Conservation (phyloP, 1,140 invertebrate species). For the Eumeta japonica region DNA sequence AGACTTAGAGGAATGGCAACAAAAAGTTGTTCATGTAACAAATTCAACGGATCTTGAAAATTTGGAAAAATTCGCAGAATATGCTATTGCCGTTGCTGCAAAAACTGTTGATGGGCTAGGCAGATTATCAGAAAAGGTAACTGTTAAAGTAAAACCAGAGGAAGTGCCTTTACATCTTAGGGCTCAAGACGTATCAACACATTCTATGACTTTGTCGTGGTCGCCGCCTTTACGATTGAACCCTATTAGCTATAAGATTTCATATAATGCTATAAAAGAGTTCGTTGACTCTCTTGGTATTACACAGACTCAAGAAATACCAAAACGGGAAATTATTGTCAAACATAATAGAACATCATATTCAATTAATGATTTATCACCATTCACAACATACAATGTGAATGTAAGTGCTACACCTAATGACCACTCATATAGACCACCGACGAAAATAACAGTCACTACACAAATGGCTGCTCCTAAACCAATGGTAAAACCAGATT, state of each 20-base stretch:
- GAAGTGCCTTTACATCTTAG: conserved; percentile 86
- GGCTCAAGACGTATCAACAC: conserved; percentile 84
- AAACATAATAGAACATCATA: conserved; percentile 68
- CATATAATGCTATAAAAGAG: conserved; percentile 90
- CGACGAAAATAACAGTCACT: conserved; percentile 91
- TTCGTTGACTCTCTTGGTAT: conserved; percentile 93
- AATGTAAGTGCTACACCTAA: conserved; percentile 88
- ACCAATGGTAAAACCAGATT: conserved; percentile 92
- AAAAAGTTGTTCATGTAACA: conserved; percentile 80
- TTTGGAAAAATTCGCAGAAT: conserved; percentile 87
- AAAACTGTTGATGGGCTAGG: conserved; percentile 72
- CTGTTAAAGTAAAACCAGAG: conserved; percentile 86
- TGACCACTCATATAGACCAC: conserved; percentile 81
- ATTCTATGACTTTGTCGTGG: conserved; percentile 90
- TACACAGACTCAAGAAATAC: conserved; percentile 83
- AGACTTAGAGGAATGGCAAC: conserved; percentile 88
- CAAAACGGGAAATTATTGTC: conserved; percentile 69
- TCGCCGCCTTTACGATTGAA: conserved; percentile 86
- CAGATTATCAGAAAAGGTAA: conserved; percentile 74
- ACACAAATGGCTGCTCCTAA: conserved; percentile 96
- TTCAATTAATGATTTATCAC: conserved; percentile 84
- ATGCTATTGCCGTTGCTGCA: conserved; percentile 89
- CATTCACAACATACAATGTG: conserved; percentile 92
- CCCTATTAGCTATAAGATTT: conserved; percentile 87
- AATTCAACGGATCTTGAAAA: conserved; percentile 88